These are phyloP conservation scores for Diaperis boleti DNA, from an alignment of 2,888 invertebrate species.

Conservation along the genomic window DNA sequence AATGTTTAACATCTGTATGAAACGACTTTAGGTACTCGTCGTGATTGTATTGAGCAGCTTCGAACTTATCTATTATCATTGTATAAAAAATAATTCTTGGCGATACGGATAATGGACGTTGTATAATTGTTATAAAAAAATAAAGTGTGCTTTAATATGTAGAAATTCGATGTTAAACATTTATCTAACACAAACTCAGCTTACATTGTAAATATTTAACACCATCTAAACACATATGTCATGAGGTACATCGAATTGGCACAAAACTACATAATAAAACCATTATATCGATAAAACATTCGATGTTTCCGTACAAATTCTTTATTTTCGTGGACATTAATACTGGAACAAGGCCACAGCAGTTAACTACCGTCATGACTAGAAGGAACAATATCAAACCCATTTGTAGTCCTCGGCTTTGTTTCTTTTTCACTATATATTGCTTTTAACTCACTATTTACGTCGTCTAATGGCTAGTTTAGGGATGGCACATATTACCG, in stretches of 20 bases:
- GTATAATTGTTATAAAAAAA: slow-evolving; percentile 61
- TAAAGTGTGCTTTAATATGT: slow-evolving; percentile 53
- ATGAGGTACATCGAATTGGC: slow-evolving; percentile 86
- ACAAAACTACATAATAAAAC: slow-evolving; percentile 67
- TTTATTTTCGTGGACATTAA: slow-evolving; percentile 43
- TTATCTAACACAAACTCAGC: slow-evolving; percentile 48
- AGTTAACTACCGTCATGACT: slow-evolving; percentile 61
- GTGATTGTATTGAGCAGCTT: slow-evolving; percentile 60
- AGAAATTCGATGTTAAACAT: slow-evolving; percentile 64
- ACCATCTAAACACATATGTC: slow-evolving; percentile 54
- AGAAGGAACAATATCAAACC: slow-evolving; percentile 62
- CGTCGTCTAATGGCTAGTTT: slow-evolving; percentile 34
- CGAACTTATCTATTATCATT: slow-evolving; percentile 43
- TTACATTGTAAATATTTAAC: slow-evolving; percentile 47
- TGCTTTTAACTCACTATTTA: slow-evolving; percentile 56
- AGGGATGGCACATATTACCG: slow-evolving; percentile 21
- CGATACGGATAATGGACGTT: slow-evolving; percentile 43
- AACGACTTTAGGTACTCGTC: slow-evolving; percentile 54
- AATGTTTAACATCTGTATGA: slow-evolving; percentile 62
- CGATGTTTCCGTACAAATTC: slow-evolving; percentile 47
- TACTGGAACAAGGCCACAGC: slow-evolving; percentile 49
- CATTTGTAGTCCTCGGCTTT: slow-evolving; percentile 7
- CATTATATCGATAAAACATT: slow-evolving; percentile 46
- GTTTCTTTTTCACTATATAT: slow-evolving; percentile 58
- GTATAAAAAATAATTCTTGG: slow-evolving; percentile 46